A percentile compares a stretch with the other conserved stretches of the same genome.
Evolutionary conservation across 2,797 vertebrate species (phyloP).

Genomic region (Aeoliscus strigatus): DNA sequence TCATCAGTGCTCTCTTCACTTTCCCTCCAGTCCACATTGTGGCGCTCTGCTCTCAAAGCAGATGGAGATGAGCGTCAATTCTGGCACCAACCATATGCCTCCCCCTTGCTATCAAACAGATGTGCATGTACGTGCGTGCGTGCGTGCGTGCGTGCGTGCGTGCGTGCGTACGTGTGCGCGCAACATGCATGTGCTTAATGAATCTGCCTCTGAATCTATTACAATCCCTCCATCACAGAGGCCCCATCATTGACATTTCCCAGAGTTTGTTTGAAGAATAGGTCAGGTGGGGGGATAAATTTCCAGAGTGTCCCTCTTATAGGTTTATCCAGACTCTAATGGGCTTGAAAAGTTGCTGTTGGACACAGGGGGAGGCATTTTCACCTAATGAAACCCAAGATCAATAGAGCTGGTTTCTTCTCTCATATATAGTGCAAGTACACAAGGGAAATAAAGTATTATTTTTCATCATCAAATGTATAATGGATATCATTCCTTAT

Average conservation of each 20-base stretch:
- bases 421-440: conserved; percentile 72
- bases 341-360: conserved; percentile 68
- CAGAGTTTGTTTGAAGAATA: conserved; percentile 68
- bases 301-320: conserved; percentile 57
- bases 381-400: conserved; percentile 77
- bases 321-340: conserved; percentile 62
- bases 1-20: background rate
- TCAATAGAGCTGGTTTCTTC: conserved; percentile 72
- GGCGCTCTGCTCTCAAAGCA: conserved; percentile 62
- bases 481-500: conserved; percentile 78
- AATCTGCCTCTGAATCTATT: conserved; percentile 70
- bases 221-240: conserved; percentile 63
- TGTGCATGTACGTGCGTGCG: conserved; percentile 41
- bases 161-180: conserved; percentile 22
- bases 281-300: conserved; percentile 69
- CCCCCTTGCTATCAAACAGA: conserved; percentile 52
- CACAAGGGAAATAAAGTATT: conserved; percentile 77
- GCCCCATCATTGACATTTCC: conserved; percentile 72
- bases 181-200: conserved; percentile 58
- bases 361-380: conserved; percentile 66
- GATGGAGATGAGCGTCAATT: conserved; percentile 53
- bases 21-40: conserved; percentile 75
- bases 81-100: conserved; percentile 51
- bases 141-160: no score
- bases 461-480: conserved; percentile 77